phyloP scores from a whole-genome alignment of 2,113 vertebrate genomes.

The Cynopterus brachyotis region DNA sequence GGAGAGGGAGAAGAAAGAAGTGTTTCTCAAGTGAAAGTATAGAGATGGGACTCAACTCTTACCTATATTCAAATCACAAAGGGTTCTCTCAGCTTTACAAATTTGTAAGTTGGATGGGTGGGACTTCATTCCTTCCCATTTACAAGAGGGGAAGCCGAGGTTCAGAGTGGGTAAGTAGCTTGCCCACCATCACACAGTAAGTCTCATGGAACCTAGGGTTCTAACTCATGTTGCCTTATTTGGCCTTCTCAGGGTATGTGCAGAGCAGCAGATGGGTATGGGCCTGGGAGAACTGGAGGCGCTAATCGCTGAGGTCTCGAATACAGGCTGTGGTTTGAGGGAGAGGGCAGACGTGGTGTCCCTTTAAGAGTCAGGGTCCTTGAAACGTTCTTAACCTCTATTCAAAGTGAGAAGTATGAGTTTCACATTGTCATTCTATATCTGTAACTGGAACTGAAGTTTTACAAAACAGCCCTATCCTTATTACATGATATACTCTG shows the following conservation, averaged over 20 bases:
- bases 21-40: neutral
- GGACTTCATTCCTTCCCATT: neutral
- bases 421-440: neutral
- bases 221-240: neutral
- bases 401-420: conserved; percentile 2
- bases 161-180: neutral
- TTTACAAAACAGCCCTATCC: neutral
- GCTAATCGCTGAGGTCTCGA: neutral
- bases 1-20: neutral
- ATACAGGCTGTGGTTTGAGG: neutral
- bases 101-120: neutral
- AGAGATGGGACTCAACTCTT: neutral
- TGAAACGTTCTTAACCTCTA: neutral
- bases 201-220: neutral
- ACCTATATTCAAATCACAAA: neutral
- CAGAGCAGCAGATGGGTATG: neutral
- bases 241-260: neutral
- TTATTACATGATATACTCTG: neutral
- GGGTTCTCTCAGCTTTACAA: neutral
- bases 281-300: neutral
- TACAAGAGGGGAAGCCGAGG: neutral
- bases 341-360: neutral
- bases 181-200: neutral
- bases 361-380: neutral
- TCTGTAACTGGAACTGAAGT: conserved; percentile 19